Conservation (phyloP, 2,888 invertebrate species). For the Drosophila hamatofila region DNA sequence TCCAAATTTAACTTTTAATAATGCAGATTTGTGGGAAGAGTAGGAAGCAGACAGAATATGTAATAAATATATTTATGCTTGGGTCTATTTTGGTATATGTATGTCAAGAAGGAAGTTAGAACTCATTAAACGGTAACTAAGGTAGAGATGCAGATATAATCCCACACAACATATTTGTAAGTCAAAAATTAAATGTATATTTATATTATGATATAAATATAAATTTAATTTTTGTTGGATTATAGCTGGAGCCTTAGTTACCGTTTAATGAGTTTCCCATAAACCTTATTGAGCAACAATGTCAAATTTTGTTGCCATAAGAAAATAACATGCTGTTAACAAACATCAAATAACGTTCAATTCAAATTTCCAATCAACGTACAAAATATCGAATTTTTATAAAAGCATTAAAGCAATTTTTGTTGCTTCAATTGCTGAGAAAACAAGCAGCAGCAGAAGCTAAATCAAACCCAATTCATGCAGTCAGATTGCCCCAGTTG, state of each 20-base stretch:
- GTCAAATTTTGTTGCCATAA: no score
- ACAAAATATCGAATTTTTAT: not conserved
- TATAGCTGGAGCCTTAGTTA: no score
- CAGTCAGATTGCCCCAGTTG: slow-evolving; percentile 8
- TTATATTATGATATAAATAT: not conserved
- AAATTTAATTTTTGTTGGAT: no score
- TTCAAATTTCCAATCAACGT: not conserved
- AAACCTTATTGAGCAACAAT: no score
- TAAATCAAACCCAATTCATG: not conserved
- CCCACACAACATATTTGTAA: not conserved
- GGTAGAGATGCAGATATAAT: no score
- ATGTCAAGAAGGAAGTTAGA: not conserved
- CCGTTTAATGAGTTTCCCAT: no score
- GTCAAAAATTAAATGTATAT: not conserved
- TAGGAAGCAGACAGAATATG: not conserved
- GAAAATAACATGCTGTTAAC: not conserved
- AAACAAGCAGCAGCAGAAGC: slow-evolving; percentile 24
- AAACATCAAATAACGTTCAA: not conserved
- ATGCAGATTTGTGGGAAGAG: no score
- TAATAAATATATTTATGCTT: not conserved
- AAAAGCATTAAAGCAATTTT: not conserved
- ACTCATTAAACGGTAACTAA: not conserved
- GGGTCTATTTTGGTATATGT: not conserved
- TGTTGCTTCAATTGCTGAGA: not conserved
- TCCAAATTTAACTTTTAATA: no score